phyloP scores from a whole-genome alignment of 2,888 invertebrate species.

The Drosophila anceps region DNA sequence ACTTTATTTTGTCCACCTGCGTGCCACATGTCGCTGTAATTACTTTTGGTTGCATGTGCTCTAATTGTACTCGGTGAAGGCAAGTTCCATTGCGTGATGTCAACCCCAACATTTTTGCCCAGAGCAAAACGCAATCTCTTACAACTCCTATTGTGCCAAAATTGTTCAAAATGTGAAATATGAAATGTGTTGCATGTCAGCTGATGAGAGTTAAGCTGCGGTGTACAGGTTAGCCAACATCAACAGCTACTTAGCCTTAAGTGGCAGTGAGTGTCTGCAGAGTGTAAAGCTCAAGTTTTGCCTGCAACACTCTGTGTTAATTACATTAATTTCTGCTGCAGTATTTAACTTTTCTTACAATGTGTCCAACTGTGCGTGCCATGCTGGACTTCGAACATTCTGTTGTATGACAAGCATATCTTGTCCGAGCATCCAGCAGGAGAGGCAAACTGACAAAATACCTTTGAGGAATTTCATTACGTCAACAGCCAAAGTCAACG shows the following conservation, averaged over 20 bases:
- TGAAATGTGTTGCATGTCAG: constrained; percentile 32
- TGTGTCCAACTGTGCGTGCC: constrained; percentile 14
- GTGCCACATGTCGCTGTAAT: constrained; percentile 52
- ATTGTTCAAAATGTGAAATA: not conserved
- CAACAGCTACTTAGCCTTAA: constrained; percentile 25
- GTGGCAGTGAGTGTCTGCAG: constrained; percentile 7
- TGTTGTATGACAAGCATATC: constrained; percentile 27
- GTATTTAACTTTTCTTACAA: constrained; percentile 24
- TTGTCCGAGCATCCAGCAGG: constrained; percentile 5
- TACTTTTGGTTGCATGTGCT: constrained; percentile 55
- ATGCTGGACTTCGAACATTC: constrained; percentile 11
- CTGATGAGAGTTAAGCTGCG: constrained; percentile 9
- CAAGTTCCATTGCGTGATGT: constrained; percentile 39
- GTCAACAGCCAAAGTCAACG: constrained; percentile 31
- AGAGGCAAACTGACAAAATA: constrained; percentile 32
- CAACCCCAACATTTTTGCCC: constrained; percentile 5
- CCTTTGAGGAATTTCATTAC: constrained; percentile 62
- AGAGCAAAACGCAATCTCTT: constrained; percentile 6
- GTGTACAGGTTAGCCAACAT: not conserved
- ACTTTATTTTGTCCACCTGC: constrained; percentile 23
- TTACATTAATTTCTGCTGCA: constrained; percentile 52
- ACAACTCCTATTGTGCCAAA: not conserved
- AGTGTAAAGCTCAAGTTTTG: constrained; percentile 26
- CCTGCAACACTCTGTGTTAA: constrained; percentile 45
- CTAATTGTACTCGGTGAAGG: constrained; percentile 35